Percentiles rank a stretch among this genome's conserved stretches.
Evolutionary conservation across 2,888 invertebrate genomes (phyloP).

Genomic region (Phalangium opilio): DNA sequence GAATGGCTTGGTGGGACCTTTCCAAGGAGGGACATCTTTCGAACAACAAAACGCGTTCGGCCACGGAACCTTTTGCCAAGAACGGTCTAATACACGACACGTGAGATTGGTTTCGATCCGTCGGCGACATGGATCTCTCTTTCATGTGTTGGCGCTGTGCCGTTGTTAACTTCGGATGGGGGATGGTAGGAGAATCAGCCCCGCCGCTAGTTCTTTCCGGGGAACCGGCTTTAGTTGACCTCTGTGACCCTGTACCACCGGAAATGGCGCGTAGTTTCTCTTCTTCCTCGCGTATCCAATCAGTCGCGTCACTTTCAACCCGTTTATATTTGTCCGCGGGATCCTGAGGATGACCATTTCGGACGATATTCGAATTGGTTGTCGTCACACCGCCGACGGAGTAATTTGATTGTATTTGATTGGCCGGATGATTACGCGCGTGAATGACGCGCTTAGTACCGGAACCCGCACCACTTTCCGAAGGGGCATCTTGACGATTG

Average conservation of each 20-base stretch:
- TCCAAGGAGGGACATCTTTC: constrained; percentile 51
- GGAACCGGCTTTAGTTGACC: constrained; percentile 7
- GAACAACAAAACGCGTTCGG: constrained; percentile 75
- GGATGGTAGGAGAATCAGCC: constrained; percentile 35
- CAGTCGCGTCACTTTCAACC: background rate
- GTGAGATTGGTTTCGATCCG: constrained; percentile 15
- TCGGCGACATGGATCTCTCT: constrained; percentile 19
- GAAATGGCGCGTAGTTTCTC: too few relatives aligned
- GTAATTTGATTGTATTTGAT: too few relatives aligned
- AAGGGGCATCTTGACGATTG: too few relatives aligned
- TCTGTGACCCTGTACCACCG: background rate
- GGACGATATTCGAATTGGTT: too few relatives aligned
- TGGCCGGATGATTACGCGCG: too few relatives aligned
- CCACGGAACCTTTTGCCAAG: constrained; percentile 74
- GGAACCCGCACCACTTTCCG: too few relatives aligned
- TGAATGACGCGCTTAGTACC: too few relatives aligned
- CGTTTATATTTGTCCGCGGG: background rate
- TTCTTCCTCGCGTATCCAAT: too few relatives aligned
- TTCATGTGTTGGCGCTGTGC: constrained; percentile 42
- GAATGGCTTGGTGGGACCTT: background rate
- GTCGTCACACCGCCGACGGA: too few relatives aligned
- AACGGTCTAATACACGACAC: constrained; percentile 56
- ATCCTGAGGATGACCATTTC: background rate
- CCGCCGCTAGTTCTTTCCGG: constrained; percentile 12
- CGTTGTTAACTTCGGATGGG: constrained; percentile 49